Evolutionary conservation across 2,888 invertebrate species (phyloP), one percentile per base, ranked within the genome.

Genomic region (Cheilosia variabilis): DNA sequence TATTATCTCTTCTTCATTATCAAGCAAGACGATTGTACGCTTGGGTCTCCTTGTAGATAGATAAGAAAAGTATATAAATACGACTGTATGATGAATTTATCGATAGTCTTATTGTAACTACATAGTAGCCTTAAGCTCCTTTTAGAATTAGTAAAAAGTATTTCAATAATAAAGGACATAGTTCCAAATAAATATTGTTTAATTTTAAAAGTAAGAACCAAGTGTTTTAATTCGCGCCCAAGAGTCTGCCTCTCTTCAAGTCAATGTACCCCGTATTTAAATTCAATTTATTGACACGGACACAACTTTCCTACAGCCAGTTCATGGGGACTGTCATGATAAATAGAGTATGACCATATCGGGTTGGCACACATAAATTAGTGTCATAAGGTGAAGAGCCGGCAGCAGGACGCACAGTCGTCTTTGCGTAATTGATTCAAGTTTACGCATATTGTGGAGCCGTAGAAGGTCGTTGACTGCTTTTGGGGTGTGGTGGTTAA

Each of bases 361-460:
- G 63, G 17, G 63, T 55, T 73, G 73, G 55, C 63, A 73, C 73
- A 73, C 73, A 73, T 73, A 73, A 73, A 73, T 73, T 73, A 73
- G 73, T 73, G 73, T 73, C 73, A 63, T 65, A 63, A 73, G 73
- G 73, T 73, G 63, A 65, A 65, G 73, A 63, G 19, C 55, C 52
- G 22, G 22, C 45, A 27, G 63, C 62, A 52, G 72, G 60, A 62
- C 52, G 43, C 47, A 53, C 62, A 60, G 31, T 15, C 53, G 62
- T 62, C 73, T 73, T 57, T 24, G 17, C 55, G 17, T 73, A 65
- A 73, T 73, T 73, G 73, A 73, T 73, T 65, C 55, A 65, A 73
- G 34, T 65, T 24, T 65, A 65, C 63, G 55, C 63, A 73, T 65
- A 53, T 55, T 41, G 15, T 62, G 53, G 15, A 62, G 15, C 34